phyloP scores from a whole-genome alignment of 1,140 invertebrate genomes.

The Apis cerana region DNA sequence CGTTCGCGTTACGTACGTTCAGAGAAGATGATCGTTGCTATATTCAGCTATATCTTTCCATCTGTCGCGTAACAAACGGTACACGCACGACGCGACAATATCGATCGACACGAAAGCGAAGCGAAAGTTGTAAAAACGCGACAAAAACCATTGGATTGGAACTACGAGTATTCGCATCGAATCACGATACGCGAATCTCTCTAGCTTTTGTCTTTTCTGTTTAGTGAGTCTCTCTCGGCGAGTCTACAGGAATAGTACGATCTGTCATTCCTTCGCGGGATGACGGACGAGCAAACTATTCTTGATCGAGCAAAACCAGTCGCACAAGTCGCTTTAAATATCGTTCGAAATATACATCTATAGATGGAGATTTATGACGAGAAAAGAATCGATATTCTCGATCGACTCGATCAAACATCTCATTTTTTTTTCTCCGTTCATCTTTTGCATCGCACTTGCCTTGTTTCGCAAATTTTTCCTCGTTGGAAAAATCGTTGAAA shows the following conservation, averaged over 20 bases:
- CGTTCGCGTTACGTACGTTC: too few species aligned
- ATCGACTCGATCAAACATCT: too few species aligned
- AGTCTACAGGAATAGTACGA: slow-evolving; percentile 43
- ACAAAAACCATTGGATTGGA: background rate
- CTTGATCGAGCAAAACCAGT: slow-evolving; percentile 41
- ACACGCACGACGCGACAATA: too few species aligned
- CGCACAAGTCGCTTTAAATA: slow-evolving; percentile 29
- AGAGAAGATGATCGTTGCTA: too few species aligned
- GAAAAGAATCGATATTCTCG: too few species aligned
- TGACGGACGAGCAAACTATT: slow-evolving; percentile 50
- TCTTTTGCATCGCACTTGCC: too few species aligned
- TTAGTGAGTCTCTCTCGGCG: background rate
- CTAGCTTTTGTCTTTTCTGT: slow-evolving; percentile 8
- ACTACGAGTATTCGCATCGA: slow-evolving; percentile 19
- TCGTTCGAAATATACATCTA: background rate
- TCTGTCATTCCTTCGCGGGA: slow-evolving; percentile 42
- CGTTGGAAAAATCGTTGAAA: too few species aligned
- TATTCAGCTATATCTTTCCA: too few species aligned
- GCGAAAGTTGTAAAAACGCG: background rate
- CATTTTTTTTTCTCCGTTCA: too few species aligned
- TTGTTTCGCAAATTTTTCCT: too few species aligned
- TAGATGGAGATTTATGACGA: background rate
- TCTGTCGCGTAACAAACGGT: too few species aligned
- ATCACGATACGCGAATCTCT: background rate
- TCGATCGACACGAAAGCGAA: background rate